phyloP scores from a whole-genome alignment of 2,113 vertebrate species.

The Myiagra hebetior region DNA sequence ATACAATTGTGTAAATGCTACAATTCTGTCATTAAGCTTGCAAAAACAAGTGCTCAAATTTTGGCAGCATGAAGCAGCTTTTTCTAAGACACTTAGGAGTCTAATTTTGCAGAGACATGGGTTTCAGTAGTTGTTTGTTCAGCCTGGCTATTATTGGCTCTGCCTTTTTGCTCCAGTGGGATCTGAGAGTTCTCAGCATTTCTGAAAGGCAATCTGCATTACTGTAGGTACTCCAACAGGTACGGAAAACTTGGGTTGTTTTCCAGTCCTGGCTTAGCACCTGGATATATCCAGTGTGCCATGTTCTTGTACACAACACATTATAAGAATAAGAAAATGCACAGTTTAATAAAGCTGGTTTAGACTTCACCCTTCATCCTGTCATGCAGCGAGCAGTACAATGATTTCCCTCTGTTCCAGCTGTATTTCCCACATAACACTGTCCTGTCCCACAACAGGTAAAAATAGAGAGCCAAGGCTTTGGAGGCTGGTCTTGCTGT shows the following conservation, averaged over 20 bases:
- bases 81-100: not conserved
- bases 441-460: not conserved
- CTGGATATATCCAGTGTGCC: not conserved
- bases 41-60: not conserved
- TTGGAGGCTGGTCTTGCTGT: not conserved
- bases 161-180: not conserved
- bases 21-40: not conserved
- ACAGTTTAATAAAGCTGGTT: not conserved
- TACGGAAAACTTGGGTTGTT: not conserved
- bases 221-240: not conserved
- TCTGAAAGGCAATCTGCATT: not conserved
- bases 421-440: not conserved
- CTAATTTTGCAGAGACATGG: not conserved
- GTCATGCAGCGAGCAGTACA: accelerated
- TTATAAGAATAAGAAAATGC: not conserved
- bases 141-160: not conserved
- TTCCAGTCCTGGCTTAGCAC: not conserved
- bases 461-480: not conserved
- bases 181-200: not conserved
- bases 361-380: not conserved
- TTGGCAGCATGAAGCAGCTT: not conserved
- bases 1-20: not conserved
- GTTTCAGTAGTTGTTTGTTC: not conserved
- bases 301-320: not conserved
- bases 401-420: not conserved